Evolutionary conservation across 2,113 vertebrate genomes (phyloP).

Genomic region (Gavia stellata): DNA sequence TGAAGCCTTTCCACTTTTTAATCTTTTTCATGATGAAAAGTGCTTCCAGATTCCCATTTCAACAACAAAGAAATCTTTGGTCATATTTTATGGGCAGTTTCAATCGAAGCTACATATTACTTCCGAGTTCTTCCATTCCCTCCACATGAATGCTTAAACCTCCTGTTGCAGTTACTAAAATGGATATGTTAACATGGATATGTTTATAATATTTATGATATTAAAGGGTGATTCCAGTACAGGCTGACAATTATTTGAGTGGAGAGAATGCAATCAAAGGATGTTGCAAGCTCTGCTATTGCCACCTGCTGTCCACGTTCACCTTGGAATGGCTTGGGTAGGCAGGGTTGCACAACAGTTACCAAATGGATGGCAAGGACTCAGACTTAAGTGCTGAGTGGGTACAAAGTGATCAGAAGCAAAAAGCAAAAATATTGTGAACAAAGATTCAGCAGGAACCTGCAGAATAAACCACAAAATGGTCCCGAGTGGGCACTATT

Average conservation of each 20-base stretch:
- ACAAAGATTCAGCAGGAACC: neutral
- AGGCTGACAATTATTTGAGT: neutral
- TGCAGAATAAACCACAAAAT: neutral
- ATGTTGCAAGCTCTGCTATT: slow-evolving; percentile 3
- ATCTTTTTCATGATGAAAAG: neutral
- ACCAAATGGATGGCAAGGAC: neutral
- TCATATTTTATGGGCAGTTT: neutral
- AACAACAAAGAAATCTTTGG: neutral
- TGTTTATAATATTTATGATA: neutral
- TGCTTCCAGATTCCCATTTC: neutral
- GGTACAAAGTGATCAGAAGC: neutral
- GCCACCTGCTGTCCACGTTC: neutral
- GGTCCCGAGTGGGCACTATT: neutral
- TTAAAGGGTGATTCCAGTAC: neutral
- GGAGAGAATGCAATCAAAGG: neutral
- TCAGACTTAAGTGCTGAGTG: neutral
- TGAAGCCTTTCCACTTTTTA: neutral
- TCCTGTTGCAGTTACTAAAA: neutral
- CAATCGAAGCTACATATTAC: neutral
- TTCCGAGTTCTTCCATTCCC: neutral
- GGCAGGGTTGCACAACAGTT: neutral
- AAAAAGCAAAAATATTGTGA: neutral
- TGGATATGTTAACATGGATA: neutral
- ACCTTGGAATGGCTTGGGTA: neutral
- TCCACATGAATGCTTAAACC: neutral